Conservation (phyloP, 2,888 invertebrate species). For the Isoperla grammatica region DNA sequence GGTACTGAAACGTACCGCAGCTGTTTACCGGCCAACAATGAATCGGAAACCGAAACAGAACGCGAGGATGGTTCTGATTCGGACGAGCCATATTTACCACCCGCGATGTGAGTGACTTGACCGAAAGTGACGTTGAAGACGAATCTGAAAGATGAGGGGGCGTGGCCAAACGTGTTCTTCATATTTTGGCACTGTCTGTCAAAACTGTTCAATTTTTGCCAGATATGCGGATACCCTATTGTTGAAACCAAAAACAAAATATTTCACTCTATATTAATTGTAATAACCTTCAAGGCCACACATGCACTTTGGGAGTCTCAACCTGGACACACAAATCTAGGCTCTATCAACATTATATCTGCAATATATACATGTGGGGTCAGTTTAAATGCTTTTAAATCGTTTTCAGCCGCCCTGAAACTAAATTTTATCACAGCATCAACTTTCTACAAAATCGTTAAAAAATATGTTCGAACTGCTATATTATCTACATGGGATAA, state of each 20-base stretch:
- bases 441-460: constrained; percentile 8
- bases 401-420: not conserved
- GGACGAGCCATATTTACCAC: no score
- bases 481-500: not conserved
- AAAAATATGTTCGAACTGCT: not conserved
- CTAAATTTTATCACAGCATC: not conserved
- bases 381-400: not conserved
- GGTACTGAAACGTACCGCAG: no score
- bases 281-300: not conserved
- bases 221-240: constrained; percentile 1
- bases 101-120: no score
- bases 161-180: not conserved
- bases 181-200: constrained; percentile 4
- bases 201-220: constrained; percentile 1
- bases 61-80: no score
- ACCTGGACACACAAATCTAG: not conserved
- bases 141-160: no score
- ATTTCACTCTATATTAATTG: not conserved
- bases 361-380: not conserved
- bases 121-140: no score
- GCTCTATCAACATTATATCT: not conserved
- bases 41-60: no score
- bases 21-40: no score
- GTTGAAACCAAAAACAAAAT: not conserved
- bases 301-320: not conserved